Evolutionary conservation across 2,888 invertebrate species (phyloP).

Genomic region (Brenthis daphne): DNA sequence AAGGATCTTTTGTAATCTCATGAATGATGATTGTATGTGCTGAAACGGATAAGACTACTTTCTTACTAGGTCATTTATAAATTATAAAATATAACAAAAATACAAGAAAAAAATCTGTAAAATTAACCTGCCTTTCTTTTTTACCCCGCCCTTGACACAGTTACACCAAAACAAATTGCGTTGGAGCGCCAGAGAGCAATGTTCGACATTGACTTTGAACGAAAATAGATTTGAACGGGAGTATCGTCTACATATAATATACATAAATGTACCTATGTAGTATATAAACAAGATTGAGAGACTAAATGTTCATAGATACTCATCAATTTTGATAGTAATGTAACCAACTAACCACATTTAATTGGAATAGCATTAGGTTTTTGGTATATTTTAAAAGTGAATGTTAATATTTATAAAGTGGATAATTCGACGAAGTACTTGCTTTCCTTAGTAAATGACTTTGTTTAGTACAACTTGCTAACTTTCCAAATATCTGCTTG

Average conservation of each 20-base stretch:
- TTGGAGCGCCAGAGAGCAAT: conserved; percentile 45
- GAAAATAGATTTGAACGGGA: conserved; percentile 51
- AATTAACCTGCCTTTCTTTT: conserved; percentile 62
- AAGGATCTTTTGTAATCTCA: conserved; percentile 83
- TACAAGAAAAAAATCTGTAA: conserved; percentile 78
- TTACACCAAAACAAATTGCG: conserved; percentile 12
- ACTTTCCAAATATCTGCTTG: too few species aligned
- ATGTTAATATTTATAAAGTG: too few species aligned
- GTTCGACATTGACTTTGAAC: conserved; percentile 70
- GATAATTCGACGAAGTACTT: too few species aligned
- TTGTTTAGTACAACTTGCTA: too few species aligned
- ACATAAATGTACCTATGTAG: too few species aligned
- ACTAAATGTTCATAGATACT: too few species aligned
- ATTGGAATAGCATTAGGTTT: too few species aligned
- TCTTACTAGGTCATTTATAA: conserved; percentile 84
- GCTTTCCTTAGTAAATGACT: too few species aligned
- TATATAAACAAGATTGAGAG: too few species aligned
- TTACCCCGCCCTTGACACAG: conserved; percentile 42
- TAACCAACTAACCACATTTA: too few species aligned
- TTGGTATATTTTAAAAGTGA: too few species aligned
- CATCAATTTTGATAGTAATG: too few species aligned
- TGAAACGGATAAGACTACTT: conserved; percentile 84
- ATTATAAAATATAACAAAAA: conserved; percentile 81
- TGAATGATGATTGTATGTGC: conserved; percentile 83
- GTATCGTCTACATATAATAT: background rate